These are phyloP conservation scores for Caenorhabditis afra DNA, from an alignment of 2,888 invertebrate genomes.

Conservation along the genomic window DNA sequence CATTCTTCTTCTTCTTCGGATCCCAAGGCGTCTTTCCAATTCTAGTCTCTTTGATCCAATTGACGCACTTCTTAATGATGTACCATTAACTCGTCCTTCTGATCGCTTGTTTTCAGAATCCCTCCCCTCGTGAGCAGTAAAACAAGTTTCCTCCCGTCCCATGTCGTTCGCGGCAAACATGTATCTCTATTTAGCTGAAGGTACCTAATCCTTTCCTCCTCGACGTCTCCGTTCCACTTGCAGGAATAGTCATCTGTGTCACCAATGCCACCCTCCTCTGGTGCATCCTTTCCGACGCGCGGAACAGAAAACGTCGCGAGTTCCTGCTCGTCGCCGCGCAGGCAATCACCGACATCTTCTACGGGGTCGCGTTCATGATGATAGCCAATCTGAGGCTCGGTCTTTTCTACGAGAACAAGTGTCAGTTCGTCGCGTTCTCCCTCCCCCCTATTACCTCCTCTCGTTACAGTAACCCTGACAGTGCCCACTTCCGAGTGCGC, in stretches of 20 bases:
- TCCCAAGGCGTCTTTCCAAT: too few species aligned
- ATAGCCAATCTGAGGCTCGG: conserved; percentile 58
- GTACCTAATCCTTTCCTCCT: conserved; percentile 10
- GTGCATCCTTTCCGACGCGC: conserved; percentile 55
- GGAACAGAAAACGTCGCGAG: conserved; percentile 60
- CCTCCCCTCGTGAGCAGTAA: not conserved
- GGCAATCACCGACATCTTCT: conserved; percentile 59
- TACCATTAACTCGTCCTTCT: too few species aligned
- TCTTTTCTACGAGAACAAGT: conserved; percentile 43
- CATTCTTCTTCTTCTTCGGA: too few species aligned
- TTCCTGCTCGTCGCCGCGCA: conserved; percentile 61
- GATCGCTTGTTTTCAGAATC: conserved; percentile 9
- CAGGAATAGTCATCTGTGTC: conserved; percentile 59
- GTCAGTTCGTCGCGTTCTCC: conserved; percentile 19
- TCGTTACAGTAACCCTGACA: conserved; percentile 46
- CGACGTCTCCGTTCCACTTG: not conserved
- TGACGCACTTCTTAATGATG: too few species aligned
- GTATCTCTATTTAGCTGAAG: conserved; percentile 59
- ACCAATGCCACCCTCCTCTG: conserved; percentile 58
- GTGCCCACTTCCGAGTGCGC: conserved; percentile 57
- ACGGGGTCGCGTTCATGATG: conserved; percentile 63
- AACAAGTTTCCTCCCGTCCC: not conserved
- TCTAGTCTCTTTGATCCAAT: too few species aligned
- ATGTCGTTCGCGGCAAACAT: conserved; percentile 61
- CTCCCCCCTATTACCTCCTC: not conserved